These are phyloP conservation scores for Zelleria hepariella DNA, from an alignment of 2,888 invertebrate genomes.

Conservation along the genomic window DNA sequence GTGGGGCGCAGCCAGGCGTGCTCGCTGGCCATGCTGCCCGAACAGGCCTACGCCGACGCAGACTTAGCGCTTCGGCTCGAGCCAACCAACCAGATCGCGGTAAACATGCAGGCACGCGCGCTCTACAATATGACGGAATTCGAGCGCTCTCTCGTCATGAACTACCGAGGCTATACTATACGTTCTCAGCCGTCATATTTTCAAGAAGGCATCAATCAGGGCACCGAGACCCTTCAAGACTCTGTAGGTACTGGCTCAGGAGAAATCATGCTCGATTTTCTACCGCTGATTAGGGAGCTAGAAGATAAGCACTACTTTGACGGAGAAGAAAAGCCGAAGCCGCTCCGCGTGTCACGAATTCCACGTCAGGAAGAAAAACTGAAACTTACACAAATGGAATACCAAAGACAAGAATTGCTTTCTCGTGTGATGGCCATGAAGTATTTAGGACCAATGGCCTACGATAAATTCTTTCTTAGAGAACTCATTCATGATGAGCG, in stretches of 20 bases:
- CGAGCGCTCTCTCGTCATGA: constrained; percentile 60
- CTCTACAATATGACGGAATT: constrained; percentile 64
- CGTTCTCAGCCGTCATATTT: constrained; percentile 59
- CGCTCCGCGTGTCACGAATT: constrained; percentile 45
- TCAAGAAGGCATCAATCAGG: constrained; percentile 60
- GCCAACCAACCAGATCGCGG: constrained; percentile 54
- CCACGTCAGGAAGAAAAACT: constrained; percentile 38
- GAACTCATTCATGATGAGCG: constrained; percentile 42
- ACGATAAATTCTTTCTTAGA: constrained; percentile 59
- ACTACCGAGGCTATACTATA: constrained; percentile 42
- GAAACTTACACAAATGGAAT: constrained; percentile 58
- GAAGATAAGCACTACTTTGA: constrained; percentile 31
- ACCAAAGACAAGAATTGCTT: constrained; percentile 45
- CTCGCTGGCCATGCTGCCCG: constrained; percentile 53
- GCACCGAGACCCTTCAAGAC: constrained; percentile 59
- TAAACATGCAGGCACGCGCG: constrained; percentile 59
- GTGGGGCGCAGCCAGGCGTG: constrained; percentile 58
- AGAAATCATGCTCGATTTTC: constrained; percentile 52
- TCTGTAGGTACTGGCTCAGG: constrained; percentile 60
- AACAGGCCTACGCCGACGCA: constrained; percentile 55
- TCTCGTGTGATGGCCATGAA: constrained; percentile 61
- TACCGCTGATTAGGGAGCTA: constrained; percentile 51
- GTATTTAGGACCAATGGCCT: constrained; percentile 63
- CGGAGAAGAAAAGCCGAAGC: constrained; percentile 21
- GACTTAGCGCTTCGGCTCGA: constrained; percentile 54